Base-by-base conservation (phyloP, 2,888 invertebrate genomes). In the Trichopria drosophilae region DNA sequence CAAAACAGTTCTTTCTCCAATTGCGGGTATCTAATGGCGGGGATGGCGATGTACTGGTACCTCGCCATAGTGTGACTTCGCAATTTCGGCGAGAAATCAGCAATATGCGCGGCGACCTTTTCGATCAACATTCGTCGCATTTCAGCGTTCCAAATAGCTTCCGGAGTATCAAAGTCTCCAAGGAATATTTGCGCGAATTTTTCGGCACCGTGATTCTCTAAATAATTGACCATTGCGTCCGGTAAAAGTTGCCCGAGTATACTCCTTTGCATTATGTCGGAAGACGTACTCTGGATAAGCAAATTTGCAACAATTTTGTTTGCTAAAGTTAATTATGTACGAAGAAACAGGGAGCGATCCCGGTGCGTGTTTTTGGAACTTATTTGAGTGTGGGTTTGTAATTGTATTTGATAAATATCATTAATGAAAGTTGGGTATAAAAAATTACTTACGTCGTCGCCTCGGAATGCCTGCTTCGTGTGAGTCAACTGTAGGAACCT, bases 101-200 rank as follows among this genome's bases (percentile, higher is more conserved):
- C 93, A 62, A 99, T 90, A 77, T 99, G 99, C 0, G 93, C 88
- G 0, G 98, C 94, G 44, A 99, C 90, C 77, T 96, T 94, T 79
- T 96, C 95, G 67, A 99, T 98, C 68, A 99, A 81, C 83, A 95
- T 85, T 12, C 95, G 85, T 66, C 95, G 86, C 98, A 99, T 99
- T 78, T 96, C 95, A 0, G 88, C 84, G 73, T 93, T 98, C 99
- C 99, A 99, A 59, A 99, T 99, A 0, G 96, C 97, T 78, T 99
- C 99, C 0, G 99, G 99, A 6, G 98, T 99, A 77, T 99, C 98
- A 79, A 93, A 99, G 78, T 99, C 99, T 1, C 98, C 98, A 13
- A 97, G 81, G 77, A 91, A 94, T 66, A 94, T 95, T 78, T 99
- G 94, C 0, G 99, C 95, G 77, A 99, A 99, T 73, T 95, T 96